Base-by-base conservation (phyloP, 2,113 vertebrate genomes). In the Colaptes auratus region DNA sequence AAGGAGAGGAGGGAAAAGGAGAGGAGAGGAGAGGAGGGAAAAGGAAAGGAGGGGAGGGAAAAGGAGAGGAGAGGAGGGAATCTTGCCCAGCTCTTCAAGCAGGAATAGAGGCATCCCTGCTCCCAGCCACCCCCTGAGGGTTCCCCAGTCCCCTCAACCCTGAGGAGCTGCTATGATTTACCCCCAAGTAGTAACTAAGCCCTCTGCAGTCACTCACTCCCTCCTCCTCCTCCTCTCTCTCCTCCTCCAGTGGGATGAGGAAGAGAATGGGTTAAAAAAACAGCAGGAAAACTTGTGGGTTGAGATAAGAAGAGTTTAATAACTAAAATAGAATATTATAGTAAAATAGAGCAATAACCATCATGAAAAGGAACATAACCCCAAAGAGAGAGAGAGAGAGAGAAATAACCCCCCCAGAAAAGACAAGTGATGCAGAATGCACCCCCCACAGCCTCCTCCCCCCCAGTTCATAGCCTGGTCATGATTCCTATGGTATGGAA, bases 131-230 rank as follows among this genome's bases (percentile, higher is more conserved):
- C 52, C 35, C 30, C 25, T 8, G 0, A 14, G 25, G 25, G 19
- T 4, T 48, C 36, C n/a, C 4, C 4, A 3, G 1, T 3, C 13
- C 35, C 67, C 25, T 21, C 12, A 30, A 12, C 12, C 16, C 12
- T 5, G 7, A 8, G 71, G 18, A 44, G 39, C 39, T 65, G 61
- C 24, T 4, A 25, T 27, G 15, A 35, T 64, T 39, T 66, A 66
- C 31, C 39, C 12, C 28, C 39, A 44, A 12, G 7, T 7, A 65
- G 39, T 28, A 42, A 42, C 39, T 30, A 65, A 44, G 36, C 28
- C 19, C 64, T 21, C 6, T 50, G 48, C 20, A 50, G 48, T 50
- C 48, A 12, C 21, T 50, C 48, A 21, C 48, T 48, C 15, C 17
- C 46, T 48, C 46, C 46, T 50, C 48, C 21, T 50, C 20, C 48